Conservation (phyloP, 2,113 vertebrate species). For the Hucho hucho region DNA sequence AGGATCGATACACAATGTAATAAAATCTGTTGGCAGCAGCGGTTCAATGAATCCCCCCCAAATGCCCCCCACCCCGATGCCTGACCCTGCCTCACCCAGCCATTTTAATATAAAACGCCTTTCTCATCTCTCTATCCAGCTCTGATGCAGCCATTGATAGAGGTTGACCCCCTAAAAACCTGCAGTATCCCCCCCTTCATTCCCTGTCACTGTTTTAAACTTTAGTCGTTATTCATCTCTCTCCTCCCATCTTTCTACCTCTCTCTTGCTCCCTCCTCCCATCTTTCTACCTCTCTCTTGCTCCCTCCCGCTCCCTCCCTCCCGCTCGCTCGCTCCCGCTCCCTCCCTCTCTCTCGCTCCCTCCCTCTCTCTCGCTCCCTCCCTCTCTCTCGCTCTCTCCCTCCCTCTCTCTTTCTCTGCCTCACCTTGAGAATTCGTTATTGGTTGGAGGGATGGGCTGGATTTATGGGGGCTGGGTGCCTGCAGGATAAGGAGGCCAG, state of each 20-base stretch:
- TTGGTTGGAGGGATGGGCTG: background rate
- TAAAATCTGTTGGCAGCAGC: conserved; percentile 18
- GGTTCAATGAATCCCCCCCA: background rate
- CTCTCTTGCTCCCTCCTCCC: background rate
- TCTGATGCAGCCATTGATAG: background rate
- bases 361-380: no score
- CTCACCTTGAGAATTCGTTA: conserved; percentile 25
- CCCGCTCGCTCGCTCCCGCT: background rate
- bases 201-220: conserved; percentile 1
- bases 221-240: conserved; percentile 7
- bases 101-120: conserved; percentile 3
- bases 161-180: conserved; percentile 24
- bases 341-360: background rate
- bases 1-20: conserved; percentile 29
- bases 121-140: conserved; percentile 4
- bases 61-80: background rate
- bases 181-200: background rate
- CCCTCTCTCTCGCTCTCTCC: no score
- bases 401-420: background rate
- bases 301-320: conserved; percentile 15
- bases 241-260: background rate
- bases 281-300: background rate
- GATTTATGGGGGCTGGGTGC: conserved; percentile 46
- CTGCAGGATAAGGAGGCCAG: conserved; percentile 37
- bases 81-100: conserved; percentile 3